Conservation (phyloP, 2,888 invertebrate species). For the Cecidostiba fungosa region DNA sequence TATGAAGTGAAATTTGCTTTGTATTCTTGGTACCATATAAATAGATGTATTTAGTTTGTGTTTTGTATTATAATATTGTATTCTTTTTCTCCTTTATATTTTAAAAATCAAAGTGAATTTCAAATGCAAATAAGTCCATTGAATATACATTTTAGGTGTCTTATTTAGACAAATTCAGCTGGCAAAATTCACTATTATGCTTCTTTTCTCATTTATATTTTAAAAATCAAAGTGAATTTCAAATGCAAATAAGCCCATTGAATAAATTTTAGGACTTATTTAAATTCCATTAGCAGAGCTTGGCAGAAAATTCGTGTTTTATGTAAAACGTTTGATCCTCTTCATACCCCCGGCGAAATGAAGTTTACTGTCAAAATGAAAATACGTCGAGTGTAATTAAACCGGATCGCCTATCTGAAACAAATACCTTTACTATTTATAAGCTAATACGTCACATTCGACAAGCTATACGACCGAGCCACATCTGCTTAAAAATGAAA, state of each 20-base stretch:
- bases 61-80: too few relatives aligned
- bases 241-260: conserved; percentile 25
- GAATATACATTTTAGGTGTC: conserved; percentile 17
- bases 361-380: conserved; percentile 1
- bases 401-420: not conserved
- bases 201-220: not conserved
- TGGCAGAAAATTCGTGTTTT: conserved; percentile 22
- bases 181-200: too few relatives aligned
- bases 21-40: too few relatives aligned
- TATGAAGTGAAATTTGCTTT: too few relatives aligned
- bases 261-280: conserved; percentile 35
- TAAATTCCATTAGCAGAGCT: conserved; percentile 41
- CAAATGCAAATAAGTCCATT: conserved; percentile 25
- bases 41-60: too few relatives aligned
- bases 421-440: not conserved
- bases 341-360: not conserved
- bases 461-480: too few relatives aligned
- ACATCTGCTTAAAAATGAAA: too few relatives aligned
- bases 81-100: too few relatives aligned
- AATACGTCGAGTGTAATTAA: not conserved
- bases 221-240: not conserved
- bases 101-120: not conserved
- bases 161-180: conserved; percentile 10
- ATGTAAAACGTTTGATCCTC: conserved; percentile 1
- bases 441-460: not conserved